Evolutionary conservation across 2,113 vertebrate species (phyloP).

Genomic region (Syrmaticus mikado): DNA sequence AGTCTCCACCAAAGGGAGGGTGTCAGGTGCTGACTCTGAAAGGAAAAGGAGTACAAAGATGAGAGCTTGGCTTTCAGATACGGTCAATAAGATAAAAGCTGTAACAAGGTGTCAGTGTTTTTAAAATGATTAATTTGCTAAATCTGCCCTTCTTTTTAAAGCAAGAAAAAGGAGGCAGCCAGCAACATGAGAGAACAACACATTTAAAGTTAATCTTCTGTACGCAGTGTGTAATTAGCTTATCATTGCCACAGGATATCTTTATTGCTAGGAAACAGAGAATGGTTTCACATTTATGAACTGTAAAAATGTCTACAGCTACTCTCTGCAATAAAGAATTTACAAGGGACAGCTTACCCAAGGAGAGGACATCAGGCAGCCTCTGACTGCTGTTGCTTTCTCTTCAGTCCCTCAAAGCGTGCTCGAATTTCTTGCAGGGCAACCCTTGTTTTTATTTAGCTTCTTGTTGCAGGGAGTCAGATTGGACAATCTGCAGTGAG

Average conservation of each 20-base stretch:
- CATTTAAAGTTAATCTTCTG: conserved; percentile 61
- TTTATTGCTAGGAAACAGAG: conserved; percentile 23
- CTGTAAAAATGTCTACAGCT: conserved; percentile 49
- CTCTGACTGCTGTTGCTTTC: neutral
- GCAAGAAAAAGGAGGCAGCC: neutral
- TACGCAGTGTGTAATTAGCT: conserved; percentile 37
- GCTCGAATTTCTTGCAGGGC: neutral
- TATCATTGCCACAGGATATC: conserved; percentile 43
- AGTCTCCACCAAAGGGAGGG: neutral
- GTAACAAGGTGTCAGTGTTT: neutral
- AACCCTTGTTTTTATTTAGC: neutral
- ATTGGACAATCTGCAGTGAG: neutral
- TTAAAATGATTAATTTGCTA: conserved; percentile 8
- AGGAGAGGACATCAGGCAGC: conserved; percentile 3
- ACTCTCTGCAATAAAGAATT: neutral
- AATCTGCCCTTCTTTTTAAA: conserved; percentile 4
- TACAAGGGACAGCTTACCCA: neutral
- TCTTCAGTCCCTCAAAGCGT: neutral
- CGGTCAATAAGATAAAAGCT: neutral
- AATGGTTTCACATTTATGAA: conserved; percentile 23
- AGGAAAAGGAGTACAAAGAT: neutral
- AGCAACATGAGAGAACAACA: conserved; percentile 25
- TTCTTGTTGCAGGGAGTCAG: neutral
- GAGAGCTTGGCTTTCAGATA: conserved; percentile 25
- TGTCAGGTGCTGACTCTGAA: neutral